Conservation (phyloP, 2,113 vertebrate genomes). For the Megaceryle torquata region DNA sequence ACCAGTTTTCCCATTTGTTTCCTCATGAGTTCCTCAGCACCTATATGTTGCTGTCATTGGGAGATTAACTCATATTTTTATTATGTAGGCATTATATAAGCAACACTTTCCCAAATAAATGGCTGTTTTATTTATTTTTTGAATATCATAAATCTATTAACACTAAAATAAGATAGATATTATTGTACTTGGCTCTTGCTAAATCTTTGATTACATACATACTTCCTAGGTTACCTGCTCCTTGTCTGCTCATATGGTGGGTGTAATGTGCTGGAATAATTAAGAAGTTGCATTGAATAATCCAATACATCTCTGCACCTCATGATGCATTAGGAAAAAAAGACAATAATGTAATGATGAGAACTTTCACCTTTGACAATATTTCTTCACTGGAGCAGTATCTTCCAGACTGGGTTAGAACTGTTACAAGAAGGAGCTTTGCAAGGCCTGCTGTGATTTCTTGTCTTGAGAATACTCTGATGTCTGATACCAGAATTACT, state of each 20-base stretch:
- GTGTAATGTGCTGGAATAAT: background rate
- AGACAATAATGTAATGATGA: background rate
- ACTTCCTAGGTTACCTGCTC: background rate
- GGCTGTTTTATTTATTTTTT: background rate
- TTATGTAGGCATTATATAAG: background rate
- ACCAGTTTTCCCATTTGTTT: background rate
- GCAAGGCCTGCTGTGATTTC: background rate
- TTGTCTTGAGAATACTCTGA: background rate
- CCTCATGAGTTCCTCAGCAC: background rate
- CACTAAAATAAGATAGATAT: background rate
- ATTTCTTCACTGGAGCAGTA: background rate
- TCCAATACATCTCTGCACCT: background rate
- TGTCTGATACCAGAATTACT: background rate
- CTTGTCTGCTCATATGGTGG: background rate
- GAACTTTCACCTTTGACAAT: background rate
- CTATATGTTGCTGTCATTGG: background rate
- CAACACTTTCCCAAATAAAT: background rate
- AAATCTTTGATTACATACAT: background rate
- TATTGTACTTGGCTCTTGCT: background rate
- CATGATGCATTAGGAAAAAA: background rate
- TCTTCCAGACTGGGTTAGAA: background rate
- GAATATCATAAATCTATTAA: background rate
- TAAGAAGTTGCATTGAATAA: background rate
- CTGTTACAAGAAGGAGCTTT: background rate
- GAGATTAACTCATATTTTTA: background rate